Percentiles rank a stretch among this genome's conserved stretches.
Evolutionary conservation across 2,113 vertebrate species (phyloP).

Genomic region (Myxocyprinus asiaticus): DNA sequence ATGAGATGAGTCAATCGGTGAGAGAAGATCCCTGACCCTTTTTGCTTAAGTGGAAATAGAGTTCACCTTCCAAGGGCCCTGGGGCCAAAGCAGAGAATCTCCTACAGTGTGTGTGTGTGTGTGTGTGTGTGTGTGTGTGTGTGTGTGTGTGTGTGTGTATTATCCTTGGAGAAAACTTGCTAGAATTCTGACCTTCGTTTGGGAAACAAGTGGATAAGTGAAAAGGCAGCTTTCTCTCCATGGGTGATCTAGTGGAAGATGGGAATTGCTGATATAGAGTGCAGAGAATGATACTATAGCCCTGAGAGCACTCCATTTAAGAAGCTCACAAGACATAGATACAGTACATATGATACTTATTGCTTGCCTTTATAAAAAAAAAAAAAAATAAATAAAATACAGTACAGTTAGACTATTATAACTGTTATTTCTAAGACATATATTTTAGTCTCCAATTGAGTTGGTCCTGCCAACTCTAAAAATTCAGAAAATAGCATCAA

Average conservation of each 20-base stretch:
- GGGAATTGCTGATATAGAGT: constrained; percentile 17
- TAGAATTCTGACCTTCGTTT: constrained; percentile 50
- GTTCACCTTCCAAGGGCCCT: constrained; percentile 19
- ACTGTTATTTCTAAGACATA: too few species aligned
- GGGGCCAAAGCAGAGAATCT: constrained; percentile 19
- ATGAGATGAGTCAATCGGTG: constrained; percentile 45
- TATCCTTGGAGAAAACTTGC: constrained; percentile 48
- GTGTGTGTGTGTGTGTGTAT: constrained; percentile 28
- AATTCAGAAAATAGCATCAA: too few species aligned
- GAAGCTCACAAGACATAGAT: constrained; percentile 11
- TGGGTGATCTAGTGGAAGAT: constrained; percentile 40
- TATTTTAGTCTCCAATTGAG: too few species aligned
- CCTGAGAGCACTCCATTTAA: constrained; percentile 7
- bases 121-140: constrained; percentile 1
- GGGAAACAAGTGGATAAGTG: constrained; percentile 47
- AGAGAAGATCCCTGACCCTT: constrained; percentile 53
- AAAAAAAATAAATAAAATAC: too few species aligned
- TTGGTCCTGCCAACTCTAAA: too few species aligned
- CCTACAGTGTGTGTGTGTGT: constrained; percentile 5
- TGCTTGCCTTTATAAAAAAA: not conserved
- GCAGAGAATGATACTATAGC: constrained; percentile 3
- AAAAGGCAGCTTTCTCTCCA: constrained; percentile 30
- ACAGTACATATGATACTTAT: not conserved
- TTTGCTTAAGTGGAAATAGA: constrained; percentile 52
- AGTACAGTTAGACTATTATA: too few species aligned